A percentile compares a stretch with the other conserved stretches of the same genome.
These are phyloP conservation scores for Orycteropus afer DNA, from an alignment of 2,113 vertebrate genomes.

Conservation along the genomic window DNA sequence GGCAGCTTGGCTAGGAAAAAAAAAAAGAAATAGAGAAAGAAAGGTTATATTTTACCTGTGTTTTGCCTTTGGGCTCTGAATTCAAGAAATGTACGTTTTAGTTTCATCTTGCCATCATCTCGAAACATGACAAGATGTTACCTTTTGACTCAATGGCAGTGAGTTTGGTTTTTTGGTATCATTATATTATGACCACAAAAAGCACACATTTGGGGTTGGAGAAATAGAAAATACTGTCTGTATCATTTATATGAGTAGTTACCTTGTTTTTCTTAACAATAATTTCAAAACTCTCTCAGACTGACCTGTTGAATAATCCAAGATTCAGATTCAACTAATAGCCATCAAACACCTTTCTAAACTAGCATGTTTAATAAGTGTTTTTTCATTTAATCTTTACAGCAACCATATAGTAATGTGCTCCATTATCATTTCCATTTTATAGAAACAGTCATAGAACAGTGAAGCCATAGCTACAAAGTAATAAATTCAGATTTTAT, in stretches of 20 bases:
- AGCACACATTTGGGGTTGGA: background rate
- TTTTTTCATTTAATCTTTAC: too few species aligned
- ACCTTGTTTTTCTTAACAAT: slow-evolving; percentile 27
- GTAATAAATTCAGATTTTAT: background rate
- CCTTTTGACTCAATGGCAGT: too few species aligned
- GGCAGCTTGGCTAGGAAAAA: slow-evolving; percentile 83
- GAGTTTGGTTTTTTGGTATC: too few species aligned
- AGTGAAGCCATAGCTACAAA: background rate
- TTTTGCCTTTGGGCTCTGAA: background rate
- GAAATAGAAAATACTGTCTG: background rate
- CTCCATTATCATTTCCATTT: background rate
- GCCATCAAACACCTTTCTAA: background rate
- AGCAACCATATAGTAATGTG: background rate
- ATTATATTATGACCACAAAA: background rate
- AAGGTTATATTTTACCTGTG: slow-evolving; percentile 62
- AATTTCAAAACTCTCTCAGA: slow-evolving; percentile 5
- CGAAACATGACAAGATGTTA: background rate
- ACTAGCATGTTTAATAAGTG: background rate
- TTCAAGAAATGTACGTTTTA: background rate
- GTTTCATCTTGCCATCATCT: background rate
- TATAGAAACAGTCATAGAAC: background rate
- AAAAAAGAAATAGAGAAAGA: slow-evolving; percentile 78
- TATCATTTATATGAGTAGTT: background rate
- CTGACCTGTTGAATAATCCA: too few species aligned
- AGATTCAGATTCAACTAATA: background rate